Conservation (phyloP, 2,888 invertebrate species). For the Sphaerophoria taeniata region DNA sequence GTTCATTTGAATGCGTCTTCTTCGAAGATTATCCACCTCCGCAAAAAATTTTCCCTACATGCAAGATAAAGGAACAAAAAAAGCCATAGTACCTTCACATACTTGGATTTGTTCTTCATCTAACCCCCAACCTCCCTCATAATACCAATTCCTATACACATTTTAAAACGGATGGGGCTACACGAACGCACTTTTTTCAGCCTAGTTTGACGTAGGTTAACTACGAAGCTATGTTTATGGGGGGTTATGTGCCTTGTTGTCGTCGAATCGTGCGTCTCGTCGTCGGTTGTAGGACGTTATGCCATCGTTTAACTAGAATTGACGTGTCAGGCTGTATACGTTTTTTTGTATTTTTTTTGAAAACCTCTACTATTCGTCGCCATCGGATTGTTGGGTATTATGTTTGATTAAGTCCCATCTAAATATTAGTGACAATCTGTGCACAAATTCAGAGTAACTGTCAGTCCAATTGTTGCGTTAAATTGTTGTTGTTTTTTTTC, state of each 20-base stretch:
- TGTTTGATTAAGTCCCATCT: slow-evolving; percentile 72
- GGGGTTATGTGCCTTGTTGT: too few species aligned
- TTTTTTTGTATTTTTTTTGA: slow-evolving; percentile 43
- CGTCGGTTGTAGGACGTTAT: slow-evolving; percentile 15
- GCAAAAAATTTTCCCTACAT: slow-evolving; percentile 23
- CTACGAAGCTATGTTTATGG: neutral
- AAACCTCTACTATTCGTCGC: slow-evolving; percentile 63
- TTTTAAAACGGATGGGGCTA: slow-evolving; percentile 1
- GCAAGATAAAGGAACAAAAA: slow-evolving; percentile 4
- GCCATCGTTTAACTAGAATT: slow-evolving; percentile 37
- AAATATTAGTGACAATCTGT: slow-evolving; percentile 73
- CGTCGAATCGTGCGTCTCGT: neutral
- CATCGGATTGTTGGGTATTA: slow-evolving; percentile 40
- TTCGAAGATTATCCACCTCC: slow-evolving; percentile 40
- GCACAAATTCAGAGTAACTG: slow-evolving; percentile 63
- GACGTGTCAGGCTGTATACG: slow-evolving; percentile 66
- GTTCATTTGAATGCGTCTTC: slow-evolving; percentile 7
- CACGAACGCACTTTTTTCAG: slow-evolving; percentile 25
- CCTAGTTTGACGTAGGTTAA: slow-evolving; percentile 9
- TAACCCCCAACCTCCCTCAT: slow-evolving; percentile 3
- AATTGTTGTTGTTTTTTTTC: slow-evolving; percentile 56
- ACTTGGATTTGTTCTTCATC: neutral
- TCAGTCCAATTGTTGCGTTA: slow-evolving; percentile 69
- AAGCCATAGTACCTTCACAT: neutral
- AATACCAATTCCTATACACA: neutral